phyloP scores from a whole-genome alignment of 1,140 invertebrate genomes.

The Aphelenchoides avenae region DNA sequence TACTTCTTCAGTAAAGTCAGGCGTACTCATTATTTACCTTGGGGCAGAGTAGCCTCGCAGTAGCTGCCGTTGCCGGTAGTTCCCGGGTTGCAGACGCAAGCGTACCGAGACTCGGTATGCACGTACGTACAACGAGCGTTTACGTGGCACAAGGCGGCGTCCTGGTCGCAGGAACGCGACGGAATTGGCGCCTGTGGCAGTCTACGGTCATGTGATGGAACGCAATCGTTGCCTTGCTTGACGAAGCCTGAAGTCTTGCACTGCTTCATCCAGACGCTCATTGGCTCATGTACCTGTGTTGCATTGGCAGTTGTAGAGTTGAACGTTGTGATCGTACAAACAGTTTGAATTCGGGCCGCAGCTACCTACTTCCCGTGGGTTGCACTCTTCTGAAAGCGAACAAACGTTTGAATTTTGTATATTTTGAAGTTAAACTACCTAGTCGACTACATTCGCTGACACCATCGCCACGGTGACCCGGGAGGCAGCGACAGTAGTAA shows the following conservation, averaged over 20 bases:
- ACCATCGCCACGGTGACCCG: slow-evolving; percentile 28
- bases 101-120: too few species aligned
- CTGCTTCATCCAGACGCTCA: slow-evolving; percentile 8
- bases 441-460: slow-evolving; percentile 14
- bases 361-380: slow-evolving; percentile 13
- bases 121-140: too few species aligned
- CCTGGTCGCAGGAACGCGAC: background rate
- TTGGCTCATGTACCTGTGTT: slow-evolving; percentile 20
- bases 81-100: slow-evolving; percentile 34
- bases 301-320: slow-evolving; percentile 37
- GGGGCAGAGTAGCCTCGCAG: too few species aligned
- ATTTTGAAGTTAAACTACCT: slow-evolving; percentile 23
- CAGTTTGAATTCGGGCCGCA: slow-evolving; percentile 21
- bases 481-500: slow-evolving; percentile 25
- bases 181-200: background rate
- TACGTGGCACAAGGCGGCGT: too few species aligned
- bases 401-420: too few species aligned
- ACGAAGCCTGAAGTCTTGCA: slow-evolving; percentile 5
- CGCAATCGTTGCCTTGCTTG: slow-evolving; percentile 5
- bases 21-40: too few species aligned
- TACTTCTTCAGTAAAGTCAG: too few species aligned
- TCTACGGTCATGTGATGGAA: slow-evolving; percentile 13
- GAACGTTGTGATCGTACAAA: too few species aligned
- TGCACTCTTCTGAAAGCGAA: slow-evolving; percentile 41
- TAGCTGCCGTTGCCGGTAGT: slow-evolving; percentile 32